These are phyloP conservation scores for Anguilla megastoma DNA, from an alignment of 2,797 vertebrate genomes.

Conservation along the genomic window DNA sequence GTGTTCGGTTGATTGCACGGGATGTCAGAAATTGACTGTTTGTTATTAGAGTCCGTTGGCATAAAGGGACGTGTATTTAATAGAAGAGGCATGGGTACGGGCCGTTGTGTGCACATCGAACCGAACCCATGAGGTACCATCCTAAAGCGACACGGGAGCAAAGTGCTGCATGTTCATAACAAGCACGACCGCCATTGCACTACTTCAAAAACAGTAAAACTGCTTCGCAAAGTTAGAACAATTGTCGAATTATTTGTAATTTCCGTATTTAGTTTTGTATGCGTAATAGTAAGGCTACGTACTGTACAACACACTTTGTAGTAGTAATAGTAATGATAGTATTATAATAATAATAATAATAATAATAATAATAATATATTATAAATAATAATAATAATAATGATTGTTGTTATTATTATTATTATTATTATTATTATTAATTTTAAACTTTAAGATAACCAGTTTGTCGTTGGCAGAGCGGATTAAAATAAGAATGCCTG, in stretches of 20 bases:
- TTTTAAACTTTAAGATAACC: conserved; percentile 58
- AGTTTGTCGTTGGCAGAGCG: conserved; percentile 32
- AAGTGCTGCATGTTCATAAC: not conserved
- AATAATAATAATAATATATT: too few relatives aligned
- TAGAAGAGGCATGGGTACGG: conserved; percentile 62
- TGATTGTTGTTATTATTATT: not conserved
- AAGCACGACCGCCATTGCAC: not conserved
- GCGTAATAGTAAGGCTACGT: not conserved
- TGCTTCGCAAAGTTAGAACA: not conserved
- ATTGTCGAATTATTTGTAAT: not conserved
- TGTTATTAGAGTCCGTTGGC: conserved; percentile 54
- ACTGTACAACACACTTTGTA: not conserved
- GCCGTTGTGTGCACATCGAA: conserved; percentile 42
- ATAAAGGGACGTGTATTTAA: conserved; percentile 56
- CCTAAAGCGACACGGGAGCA: not conserved
- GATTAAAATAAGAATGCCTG: not conserved
- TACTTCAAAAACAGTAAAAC: not conserved
- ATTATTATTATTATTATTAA: too few relatives aligned
- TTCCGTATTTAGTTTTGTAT: not conserved
- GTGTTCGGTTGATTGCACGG: conserved; percentile 43
- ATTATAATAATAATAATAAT: not conserved
- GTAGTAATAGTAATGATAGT: not conserved
- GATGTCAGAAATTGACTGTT: conserved; percentile 57
- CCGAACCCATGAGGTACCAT: conserved; percentile 37
- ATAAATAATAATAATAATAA: not conserved